These are phyloP conservation scores for Pecten maximus DNA, from an alignment of 2,888 invertebrate species.

Conservation along the genomic window DNA sequence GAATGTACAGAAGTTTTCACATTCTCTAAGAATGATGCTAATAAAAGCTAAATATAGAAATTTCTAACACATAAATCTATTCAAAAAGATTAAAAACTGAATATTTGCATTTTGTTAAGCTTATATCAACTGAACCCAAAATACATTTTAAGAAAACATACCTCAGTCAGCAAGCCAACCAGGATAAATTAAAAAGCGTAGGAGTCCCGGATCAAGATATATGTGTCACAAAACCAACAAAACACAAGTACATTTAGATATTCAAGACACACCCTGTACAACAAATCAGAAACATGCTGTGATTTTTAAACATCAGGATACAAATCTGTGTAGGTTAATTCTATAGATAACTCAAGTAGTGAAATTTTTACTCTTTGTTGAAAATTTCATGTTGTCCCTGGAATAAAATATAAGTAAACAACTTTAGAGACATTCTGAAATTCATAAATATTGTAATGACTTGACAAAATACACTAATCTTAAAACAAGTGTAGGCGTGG, in stretches of 20 bases:
- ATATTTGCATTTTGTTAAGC: not conserved
- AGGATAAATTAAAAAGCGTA: not conserved
- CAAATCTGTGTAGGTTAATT: conserved; percentile 14
- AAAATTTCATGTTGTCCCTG: not conserved
- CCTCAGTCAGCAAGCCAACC: not conserved
- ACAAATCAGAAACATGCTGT: not conserved
- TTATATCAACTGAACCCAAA: not conserved
- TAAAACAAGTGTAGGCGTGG: too few species aligned
- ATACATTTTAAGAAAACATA: not conserved
- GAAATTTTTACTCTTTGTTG: not conserved
- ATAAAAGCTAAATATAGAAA: too few species aligned
- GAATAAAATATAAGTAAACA: not conserved
- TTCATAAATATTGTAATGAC: not conserved
- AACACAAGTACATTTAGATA: not conserved
- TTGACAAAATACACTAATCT: not conserved
- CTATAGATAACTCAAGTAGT: not conserved
- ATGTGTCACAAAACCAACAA: conserved; percentile 31
- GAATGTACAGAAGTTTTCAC: not conserved
- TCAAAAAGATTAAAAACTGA: too few species aligned
- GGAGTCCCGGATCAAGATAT: not conserved
- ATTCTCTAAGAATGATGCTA: too few species aligned
- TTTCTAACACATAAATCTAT: too few species aligned
- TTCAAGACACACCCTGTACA: not conserved
- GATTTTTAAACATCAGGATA: not conserved
- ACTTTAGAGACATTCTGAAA: not conserved